A percentile compares a stretch with the other conserved stretches of the same genome.
Evolutionary conservation across 53 echinoderm and acorn worm genomes (phyloP).

Genomic region (Holothuria scabra): DNA sequence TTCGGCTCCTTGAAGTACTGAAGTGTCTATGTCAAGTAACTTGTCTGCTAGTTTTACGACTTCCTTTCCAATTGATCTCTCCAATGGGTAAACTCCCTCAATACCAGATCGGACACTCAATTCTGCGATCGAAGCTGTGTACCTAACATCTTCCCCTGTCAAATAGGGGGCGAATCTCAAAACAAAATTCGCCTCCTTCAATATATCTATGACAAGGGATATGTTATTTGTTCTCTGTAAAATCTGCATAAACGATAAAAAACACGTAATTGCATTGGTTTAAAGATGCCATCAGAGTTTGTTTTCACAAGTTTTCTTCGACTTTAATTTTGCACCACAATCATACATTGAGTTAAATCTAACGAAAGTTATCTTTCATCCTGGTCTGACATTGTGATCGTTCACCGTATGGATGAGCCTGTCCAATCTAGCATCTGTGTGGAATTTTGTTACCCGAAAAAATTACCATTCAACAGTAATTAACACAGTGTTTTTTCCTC

Average conservation of each 20-base stretch:
- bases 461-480: too few relatives aligned
- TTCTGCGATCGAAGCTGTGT: slow-evolving; percentile 69
- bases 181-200: slow-evolving; percentile 56
- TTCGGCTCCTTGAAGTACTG: slow-evolving; percentile 54
- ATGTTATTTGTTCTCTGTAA: slow-evolving; percentile 8
- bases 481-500: too few relatives aligned
- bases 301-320: too few relatives aligned
- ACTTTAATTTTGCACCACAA: too few relatives aligned
- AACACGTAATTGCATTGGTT: too few relatives aligned
- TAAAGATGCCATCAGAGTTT: too few relatives aligned
- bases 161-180: slow-evolving; percentile 50
- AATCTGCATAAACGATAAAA: neutral
- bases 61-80: slow-evolving; percentile 59
- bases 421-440: too few relatives aligned
- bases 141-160: slow-evolving; percentile 62
- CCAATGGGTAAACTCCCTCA: slow-evolving; percentile 60
- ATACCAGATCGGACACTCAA: slow-evolving; percentile 68
- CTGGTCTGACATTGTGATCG: too few relatives aligned
- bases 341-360: too few relatives aligned
- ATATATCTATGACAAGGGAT: slow-evolving; percentile 27
- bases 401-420: too few relatives aligned
- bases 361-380: too few relatives aligned
- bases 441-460: too few relatives aligned
- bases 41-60: slow-evolving; percentile 65
- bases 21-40: slow-evolving; percentile 60